Conservation (phyloP, 2,113 vertebrate species). For the Burhinus bistriatus region DNA sequence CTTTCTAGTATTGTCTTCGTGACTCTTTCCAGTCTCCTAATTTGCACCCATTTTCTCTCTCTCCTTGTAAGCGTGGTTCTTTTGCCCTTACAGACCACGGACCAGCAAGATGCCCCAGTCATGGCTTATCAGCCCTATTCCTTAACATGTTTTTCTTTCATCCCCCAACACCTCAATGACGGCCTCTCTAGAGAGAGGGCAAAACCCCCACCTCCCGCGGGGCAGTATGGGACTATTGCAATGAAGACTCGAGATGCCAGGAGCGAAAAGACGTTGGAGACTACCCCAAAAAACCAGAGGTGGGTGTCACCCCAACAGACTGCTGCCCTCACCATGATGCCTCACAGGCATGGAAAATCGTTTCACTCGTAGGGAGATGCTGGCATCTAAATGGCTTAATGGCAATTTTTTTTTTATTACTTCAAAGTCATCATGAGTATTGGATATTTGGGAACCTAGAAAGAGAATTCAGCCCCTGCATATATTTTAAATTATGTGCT, state of each 20-base stretch:
- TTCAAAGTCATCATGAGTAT: not conserved
- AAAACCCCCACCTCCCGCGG: not conserved
- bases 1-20: not conserved
- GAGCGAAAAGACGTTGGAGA: not conserved
- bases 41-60: not conserved
- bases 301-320: not conserved
- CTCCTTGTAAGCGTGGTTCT: not conserved
- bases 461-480: not conserved
- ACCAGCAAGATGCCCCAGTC: not conserved
- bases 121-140: not conserved
- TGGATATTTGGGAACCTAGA: not conserved
- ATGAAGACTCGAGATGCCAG: not conserved
- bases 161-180: too few relatives aligned
- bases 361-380: not conserved
- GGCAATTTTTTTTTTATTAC: not conserved
- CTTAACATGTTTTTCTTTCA: not conserved
- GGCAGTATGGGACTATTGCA: rapidly evolving
- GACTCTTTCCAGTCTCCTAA: not conserved
- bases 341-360: not conserved
- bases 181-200: not conserved
- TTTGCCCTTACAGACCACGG: not conserved
- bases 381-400: not conserved
- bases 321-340: rapidly evolving
- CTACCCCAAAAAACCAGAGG: not conserved
- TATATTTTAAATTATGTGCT: not conserved